Base-by-base conservation (phyloP, 2,888 invertebrate species). In the Eristalinus sepulchralis region DNA sequence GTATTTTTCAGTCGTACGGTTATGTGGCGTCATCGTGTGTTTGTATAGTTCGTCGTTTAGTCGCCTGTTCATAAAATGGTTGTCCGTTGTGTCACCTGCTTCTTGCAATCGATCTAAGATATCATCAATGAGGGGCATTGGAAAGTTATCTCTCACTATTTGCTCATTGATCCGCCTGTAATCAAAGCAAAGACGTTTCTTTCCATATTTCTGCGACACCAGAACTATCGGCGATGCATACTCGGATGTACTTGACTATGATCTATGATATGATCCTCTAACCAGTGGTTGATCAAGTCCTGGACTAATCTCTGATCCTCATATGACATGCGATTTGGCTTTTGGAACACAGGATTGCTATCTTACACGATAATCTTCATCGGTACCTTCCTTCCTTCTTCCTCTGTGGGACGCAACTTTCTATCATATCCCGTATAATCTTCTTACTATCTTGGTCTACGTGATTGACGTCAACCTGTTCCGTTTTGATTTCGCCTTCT, bases 251-350 rank as follows among this genome's bases (percentile, higher is more conserved):
- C 34, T 34, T 34, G 47, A 63, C 73, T 80, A 39, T 53, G 55
- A 39, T 72, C 57, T 72, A 80, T 67, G n/a, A 73, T 73, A 34
- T 62, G 24, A 31, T 80, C 67, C 4, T 33, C 20, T 20, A 80
- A 62, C 67, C 73, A 80, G 0, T 55, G 34, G 9, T 59, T 59
- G 70, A 70, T 36, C 20, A 57, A 24, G 17, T 57, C 33, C 17
- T 59, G 70, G 22, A 70, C 57, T 20, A n/a, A 9, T 22, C 34
- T 9, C n/a, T 70, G 34, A 20, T 59, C 70, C 36, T 33, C 24
- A 9, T 70, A 55, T 36, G 70, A 34, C 70, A 59, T 70, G 22
- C 70, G 59, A 34, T 59, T 59, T 11, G 70, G 59, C 57, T 31
- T 36, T 20, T 70, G 59, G 22, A 34, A 70, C 20, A 70, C 59